Percentiles rank a stretch among this genome's conserved stretches.
Evolutionary conservation across 2,113 vertebrate genomes (phyloP).

Genomic region (Oreocharis arfaki): DNA sequence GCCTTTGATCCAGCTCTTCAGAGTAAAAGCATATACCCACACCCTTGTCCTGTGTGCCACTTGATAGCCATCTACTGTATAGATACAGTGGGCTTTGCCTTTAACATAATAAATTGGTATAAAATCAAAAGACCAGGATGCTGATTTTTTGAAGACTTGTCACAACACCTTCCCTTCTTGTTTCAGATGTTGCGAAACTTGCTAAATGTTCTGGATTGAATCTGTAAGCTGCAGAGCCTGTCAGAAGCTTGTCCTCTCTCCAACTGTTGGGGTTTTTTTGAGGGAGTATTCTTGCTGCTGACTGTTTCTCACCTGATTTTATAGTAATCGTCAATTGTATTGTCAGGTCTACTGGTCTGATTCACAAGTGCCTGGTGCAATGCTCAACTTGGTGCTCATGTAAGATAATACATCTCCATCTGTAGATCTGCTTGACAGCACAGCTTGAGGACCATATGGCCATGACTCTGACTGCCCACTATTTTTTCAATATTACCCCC

Average conservation of each 20-base stretch:
- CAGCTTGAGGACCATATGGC: conserved; percentile 69
- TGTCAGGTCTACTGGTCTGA: conserved; percentile 23
- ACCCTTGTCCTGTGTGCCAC: not conserved
- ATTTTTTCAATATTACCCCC: conserved; percentile 59
- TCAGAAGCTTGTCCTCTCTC: not conserved
- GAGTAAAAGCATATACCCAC: not conserved
- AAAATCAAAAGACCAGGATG: not conserved
- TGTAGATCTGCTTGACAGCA: conserved; percentile 58
- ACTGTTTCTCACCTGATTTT: conserved; percentile 38
- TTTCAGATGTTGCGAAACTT: not conserved
- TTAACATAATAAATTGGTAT: not conserved
- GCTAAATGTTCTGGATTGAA: not conserved
- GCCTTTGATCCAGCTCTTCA: not conserved
- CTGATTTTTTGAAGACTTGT: not conserved
- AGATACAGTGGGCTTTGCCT: not conserved
- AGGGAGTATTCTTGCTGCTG: not conserved
- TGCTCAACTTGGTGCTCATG: conserved; percentile 44
- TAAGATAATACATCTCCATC: conserved; percentile 63
- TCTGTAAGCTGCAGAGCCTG: not conserved
- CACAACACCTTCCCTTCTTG: not conserved
- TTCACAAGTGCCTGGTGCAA: conserved; percentile 44
- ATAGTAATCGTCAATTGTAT: conserved; percentile 7
- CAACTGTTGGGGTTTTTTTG: not conserved
- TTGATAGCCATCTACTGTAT: not conserved
- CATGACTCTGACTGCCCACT: conserved; percentile 59